Evolutionary conservation across 2,113 vertebrate genomes (phyloP), one percentile per base, ranked within the genome.

Genomic region (Dromiciops gliroides): DNA sequence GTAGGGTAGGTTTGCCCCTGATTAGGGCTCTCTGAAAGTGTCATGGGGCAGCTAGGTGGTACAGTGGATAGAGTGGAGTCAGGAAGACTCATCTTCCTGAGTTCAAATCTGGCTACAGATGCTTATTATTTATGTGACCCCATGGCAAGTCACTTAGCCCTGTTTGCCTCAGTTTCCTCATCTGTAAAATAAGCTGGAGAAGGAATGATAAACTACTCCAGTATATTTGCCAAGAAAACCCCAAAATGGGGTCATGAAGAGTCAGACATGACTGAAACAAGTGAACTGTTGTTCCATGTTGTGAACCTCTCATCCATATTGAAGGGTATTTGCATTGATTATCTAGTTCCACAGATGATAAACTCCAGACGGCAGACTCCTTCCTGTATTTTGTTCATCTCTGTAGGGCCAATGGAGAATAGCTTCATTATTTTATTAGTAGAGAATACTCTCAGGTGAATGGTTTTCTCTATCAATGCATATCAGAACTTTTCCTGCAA

Each of bases 261-360:
- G n/a, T 44, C 7, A 2, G 1, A 67, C 3, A 14, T 14, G 31
- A 37, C 67, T 44, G 67, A 83, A 83, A 83, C 2, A 44, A 83
- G 16, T 83, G 67, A 75, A 75, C 37, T n/a, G n/a, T n/a, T n/a
- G n/a, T n/a, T n/a, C n/a, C n/a, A n/a, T n/a, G n/a, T n/a, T n/a
- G n/a, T n/a, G 26, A 60, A n/a, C 14, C 12, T 90, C n/a, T 91
- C 25, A 47, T 28, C 28, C 60, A 91, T 51, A 31, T 0, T n/a
- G 24, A 95, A 97, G 89, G 31, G 0, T 67, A 92, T 97, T 96
- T 60, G 75, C 9, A 83, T 90, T 53, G 2, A 51, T 37, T 3
- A 31, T 94, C 50, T 91, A 75, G 92, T 94, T 95, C 37, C 92
- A 94, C 52, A 56, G 48, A 89, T 88, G 52, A 25, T 53, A 51